phyloP scores from a whole-genome alignment of 2,888 invertebrate genomes.

The Amiota minor region DNA sequence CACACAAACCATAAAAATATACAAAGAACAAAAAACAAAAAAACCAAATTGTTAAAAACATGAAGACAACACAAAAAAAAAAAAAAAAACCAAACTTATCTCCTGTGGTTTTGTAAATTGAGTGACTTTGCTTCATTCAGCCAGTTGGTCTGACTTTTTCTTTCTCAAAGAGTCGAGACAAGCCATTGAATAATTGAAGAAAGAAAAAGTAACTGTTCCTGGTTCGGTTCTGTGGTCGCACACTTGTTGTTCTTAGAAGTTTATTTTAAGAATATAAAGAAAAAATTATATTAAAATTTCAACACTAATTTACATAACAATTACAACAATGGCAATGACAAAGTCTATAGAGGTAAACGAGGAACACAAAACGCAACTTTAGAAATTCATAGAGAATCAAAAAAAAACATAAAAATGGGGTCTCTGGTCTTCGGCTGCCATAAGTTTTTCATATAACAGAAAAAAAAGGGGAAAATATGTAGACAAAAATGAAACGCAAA shows the following conservation, averaged over 20 bases:
- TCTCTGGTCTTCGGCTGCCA: neutral
- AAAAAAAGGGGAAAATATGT: neutral
- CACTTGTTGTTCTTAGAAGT: neutral
- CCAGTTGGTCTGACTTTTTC: neutral
- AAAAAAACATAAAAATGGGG: constrained; percentile 8
- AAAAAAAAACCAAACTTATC: neutral
- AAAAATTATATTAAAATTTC: constrained; percentile 48
- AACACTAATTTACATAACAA: constrained; percentile 67
- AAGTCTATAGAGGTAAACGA: constrained; percentile 35
- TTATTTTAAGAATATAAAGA: neutral
- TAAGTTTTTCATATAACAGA: neutral
- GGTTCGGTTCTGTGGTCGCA: neutral
- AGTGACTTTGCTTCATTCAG: constrained; percentile 10
- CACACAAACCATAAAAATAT: constrained; percentile 21
- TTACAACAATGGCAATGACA: constrained; percentile 41
- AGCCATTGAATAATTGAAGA: neutral
- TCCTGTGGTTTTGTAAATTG: constrained; percentile 10
- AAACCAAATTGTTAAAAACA: neutral
- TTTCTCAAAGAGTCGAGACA: neutral
- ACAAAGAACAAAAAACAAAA: constrained; percentile 5
- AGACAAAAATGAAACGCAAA: neutral
- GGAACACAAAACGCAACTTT: neutral
- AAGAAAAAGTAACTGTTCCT: constrained; percentile 7
- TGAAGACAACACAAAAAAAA: neutral
- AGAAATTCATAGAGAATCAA: constrained; percentile 16